Evolutionary conservation across 1,140 invertebrate genomes (phyloP).

Genomic region (Drosophila eugracilis): DNA sequence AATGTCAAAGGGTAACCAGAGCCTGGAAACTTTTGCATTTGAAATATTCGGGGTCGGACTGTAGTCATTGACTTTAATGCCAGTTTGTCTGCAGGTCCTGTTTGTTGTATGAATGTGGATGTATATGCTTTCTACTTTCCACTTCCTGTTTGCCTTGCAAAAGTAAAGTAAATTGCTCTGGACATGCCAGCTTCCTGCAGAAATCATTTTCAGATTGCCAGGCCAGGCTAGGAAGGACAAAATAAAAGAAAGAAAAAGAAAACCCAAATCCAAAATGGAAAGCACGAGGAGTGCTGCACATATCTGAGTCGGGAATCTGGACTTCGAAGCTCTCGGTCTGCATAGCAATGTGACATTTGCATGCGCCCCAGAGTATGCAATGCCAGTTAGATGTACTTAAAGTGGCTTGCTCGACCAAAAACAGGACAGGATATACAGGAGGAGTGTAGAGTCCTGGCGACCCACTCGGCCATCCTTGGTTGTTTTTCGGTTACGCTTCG

Average conservation of each 20-base stretch:
- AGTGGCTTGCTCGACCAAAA: conserved; percentile 31
- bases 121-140: conserved; percentile 48
- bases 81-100: conserved; percentile 30
- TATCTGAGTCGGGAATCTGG: conserved; percentile 28
- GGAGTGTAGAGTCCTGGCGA: not conserved
- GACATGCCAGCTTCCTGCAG: conserved; percentile 71
- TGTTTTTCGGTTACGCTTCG: conserved; percentile 71
- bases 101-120: too few relatives aligned
- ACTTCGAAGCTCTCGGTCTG: conserved; percentile 19
- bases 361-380: conserved; percentile 75
- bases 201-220: conserved; percentile 74
- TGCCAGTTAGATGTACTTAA: conserved; percentile 38
- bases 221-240: too few relatives aligned
- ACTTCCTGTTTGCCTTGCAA: conserved; percentile 67
- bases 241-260: conserved; percentile 30
- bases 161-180: conserved; percentile 72
- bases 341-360: conserved; percentile 76
- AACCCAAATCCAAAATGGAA: conserved; percentile 31
- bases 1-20: conserved; percentile 25
- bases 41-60: conserved; percentile 19
- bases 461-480: conserved; percentile 11
- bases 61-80: conserved; percentile 45
- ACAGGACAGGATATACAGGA: conserved; percentile 8
- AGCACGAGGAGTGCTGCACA: conserved; percentile 27
- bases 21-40: conserved; percentile 1